Evolutionary conservation across 2,113 vertebrate species (phyloP), one percentile per base, ranked within the genome.

Genomic region (Sardina pilchardus): DNA sequence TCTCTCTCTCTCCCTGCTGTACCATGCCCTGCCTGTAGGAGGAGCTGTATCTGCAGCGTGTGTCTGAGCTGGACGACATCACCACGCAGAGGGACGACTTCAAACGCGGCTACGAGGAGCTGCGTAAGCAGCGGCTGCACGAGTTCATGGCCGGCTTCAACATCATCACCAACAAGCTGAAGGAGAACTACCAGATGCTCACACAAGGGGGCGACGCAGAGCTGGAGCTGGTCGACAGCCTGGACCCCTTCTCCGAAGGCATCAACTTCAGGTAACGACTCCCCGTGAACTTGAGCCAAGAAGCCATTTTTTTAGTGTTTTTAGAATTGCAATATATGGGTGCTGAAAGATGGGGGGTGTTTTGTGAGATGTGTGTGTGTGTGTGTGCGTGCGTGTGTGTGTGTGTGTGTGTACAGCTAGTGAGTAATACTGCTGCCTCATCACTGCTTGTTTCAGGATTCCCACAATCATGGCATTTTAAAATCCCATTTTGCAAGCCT

Each of bases 161-260:
- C 85, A 89, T 96, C 48, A 99, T 99, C 93, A 99, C 98, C 17
- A 99, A 96, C 92, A 99, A 99, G 87, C 94, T 99, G 92, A 99
- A 99, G 90, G 98, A 99, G 87, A 99, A 99, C 93, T 99, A 99
- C 93, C 98, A 99, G 91, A 99, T 99, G 98, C 95, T 99, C 0
- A 99, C 98, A 0, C 89, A 97, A 87, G 98, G 98, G 85, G 98
- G 98, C 0, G 98, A 99, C 26, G 98, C 98, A 4, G 98, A 99
- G 92, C 90, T 99, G 86, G 98, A 99, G 88, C 96, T 99, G 0
- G 98, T 99, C 85, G 98, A 99, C 94, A 99, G 98, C 63, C 90
- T 99, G 90, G 98, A 99, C 89, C 98, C 98, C 7, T 99, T 99
- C 94, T 99, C 98, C 0, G 98, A 99, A 92, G 98, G 98, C 91